Conservation (phyloP, 2,113 vertebrate genomes). For the Ophthalmolycus amberensis region DNA sequence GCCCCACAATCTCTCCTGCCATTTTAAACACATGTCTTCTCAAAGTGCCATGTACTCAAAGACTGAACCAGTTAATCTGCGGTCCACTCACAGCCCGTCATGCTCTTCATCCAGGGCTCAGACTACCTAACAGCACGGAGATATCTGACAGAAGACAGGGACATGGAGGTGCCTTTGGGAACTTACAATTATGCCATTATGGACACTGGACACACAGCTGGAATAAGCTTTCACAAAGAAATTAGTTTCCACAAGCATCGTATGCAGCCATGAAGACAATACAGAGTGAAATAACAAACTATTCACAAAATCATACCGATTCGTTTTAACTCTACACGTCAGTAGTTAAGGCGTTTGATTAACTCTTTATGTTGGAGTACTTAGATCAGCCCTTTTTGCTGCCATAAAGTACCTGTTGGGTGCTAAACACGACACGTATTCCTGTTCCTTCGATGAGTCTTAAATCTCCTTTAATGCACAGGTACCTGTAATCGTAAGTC, state of each 20-base stretch:
- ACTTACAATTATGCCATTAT: background rate
- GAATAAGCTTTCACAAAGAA: background rate
- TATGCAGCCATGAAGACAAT: background rate
- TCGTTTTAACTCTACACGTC: background rate
- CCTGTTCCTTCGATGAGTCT: slow-evolving; percentile 55
- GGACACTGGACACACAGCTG: background rate
- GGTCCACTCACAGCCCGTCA: slow-evolving; percentile 61
- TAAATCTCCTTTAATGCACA: slow-evolving; percentile 73
- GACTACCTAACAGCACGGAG: slow-evolving; percentile 47
- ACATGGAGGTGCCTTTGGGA: background rate
- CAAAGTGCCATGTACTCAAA: slow-evolving; percentile 70
- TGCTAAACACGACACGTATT: slow-evolving; percentile 59
- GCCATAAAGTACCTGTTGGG: slow-evolving; percentile 59
- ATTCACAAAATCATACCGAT: background rate
- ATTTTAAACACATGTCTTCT: slow-evolving; percentile 76
- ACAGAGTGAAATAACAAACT: background rate
- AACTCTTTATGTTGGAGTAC: background rate
- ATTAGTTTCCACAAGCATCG: too few species aligned
- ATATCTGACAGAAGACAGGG: slow-evolving; percentile 25
- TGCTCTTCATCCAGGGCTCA: slow-evolving; percentile 30
- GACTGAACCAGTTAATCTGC: slow-evolving; percentile 73
- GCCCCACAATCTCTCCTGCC: slow-evolving; percentile 70
- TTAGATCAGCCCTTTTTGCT: slow-evolving; percentile 10
- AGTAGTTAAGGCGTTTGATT: slow-evolving; percentile 5
- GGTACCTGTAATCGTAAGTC: slow-evolving; percentile 74